A percentile compares a stretch with the other conserved stretches of the same genome.
phyloP scores from a whole-genome alignment of 1,140 invertebrate genomes.

The Drosophila elegans region DNA sequence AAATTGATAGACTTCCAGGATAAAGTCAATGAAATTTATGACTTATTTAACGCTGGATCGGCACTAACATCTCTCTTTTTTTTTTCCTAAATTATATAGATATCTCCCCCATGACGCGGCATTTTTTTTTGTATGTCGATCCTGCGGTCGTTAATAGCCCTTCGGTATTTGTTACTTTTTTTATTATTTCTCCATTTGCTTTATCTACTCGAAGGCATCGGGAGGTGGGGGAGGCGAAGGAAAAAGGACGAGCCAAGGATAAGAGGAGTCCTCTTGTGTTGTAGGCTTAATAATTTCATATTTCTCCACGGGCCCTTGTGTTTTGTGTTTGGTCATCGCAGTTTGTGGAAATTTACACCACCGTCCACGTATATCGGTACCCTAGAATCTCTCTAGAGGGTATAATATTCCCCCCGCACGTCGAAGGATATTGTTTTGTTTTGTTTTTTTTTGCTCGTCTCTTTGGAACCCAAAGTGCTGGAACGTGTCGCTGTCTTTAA shows the following conservation, averaged over 20 bases:
- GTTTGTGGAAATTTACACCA: conserved; percentile 79
- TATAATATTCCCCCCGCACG: conserved; percentile 1
- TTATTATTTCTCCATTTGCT: conserved; percentile 61
- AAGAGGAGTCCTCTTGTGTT: conserved; percentile 39
- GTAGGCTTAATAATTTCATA: conserved; percentile 79
- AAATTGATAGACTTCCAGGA: conserved; percentile 63
- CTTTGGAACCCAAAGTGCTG: conserved; percentile 48
- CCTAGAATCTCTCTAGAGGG: conserved; percentile 46
- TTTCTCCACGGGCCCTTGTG: conserved; percentile 33
- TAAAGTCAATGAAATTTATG: conserved; percentile 83
- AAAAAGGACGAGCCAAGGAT: conserved; percentile 30
- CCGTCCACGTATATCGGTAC: conserved; percentile 47
- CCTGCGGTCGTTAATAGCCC: conserved; percentile 77
- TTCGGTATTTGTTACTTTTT: conserved; percentile 48
- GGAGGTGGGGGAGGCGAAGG: background rate
- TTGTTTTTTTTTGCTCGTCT: conserved; percentile 5
- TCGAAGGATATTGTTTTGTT: background rate
- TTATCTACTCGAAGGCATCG: conserved; percentile 41
- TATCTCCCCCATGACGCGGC: conserved; percentile 55
- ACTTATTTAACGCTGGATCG: conserved; percentile 63
- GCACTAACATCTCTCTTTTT: conserved; percentile 25
- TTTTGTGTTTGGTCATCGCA: conserved; percentile 76
- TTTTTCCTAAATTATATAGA: background rate
- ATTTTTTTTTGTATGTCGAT: conserved; percentile 44
- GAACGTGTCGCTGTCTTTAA: conserved; percentile 72